A percentile compares a stretch with the other conserved stretches of the same genome.
Conservation (phyloP, 1,140 invertebrate genomes). For the Caerostris extrusa region DNA sequence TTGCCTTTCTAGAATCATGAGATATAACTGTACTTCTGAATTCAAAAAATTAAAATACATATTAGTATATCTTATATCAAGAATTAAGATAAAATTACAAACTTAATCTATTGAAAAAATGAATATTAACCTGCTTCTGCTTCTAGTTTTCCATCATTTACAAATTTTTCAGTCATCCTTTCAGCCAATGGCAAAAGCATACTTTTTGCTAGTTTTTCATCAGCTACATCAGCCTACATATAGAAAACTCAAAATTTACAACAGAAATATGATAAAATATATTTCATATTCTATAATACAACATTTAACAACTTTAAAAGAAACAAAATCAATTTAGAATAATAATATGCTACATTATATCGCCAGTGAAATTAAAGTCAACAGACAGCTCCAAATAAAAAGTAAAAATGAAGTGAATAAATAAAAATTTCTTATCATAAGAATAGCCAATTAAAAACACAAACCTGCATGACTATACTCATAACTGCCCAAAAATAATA, state of each 20-base stretch:
- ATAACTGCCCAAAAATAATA: slow-evolving; percentile 99
- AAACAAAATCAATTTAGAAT: too few relatives aligned
- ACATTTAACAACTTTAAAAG: too few relatives aligned
- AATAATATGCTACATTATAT: too few relatives aligned
- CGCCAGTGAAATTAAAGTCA: too few relatives aligned
- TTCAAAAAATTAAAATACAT: slow-evolving; percentile 33
- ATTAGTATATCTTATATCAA: too few relatives aligned
- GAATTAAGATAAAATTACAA: neutral
- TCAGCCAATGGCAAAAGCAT: slow-evolving; percentile 92
- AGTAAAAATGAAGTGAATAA: neutral
- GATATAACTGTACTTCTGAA: slow-evolving; percentile 92
- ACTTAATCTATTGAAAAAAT: neutral
- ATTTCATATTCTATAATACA: too few relatives aligned
- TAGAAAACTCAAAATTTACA: slow-evolving; percentile 67
- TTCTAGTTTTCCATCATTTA: slow-evolving; percentile 93
- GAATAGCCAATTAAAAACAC: neutral
- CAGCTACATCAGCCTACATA: slow-evolving; percentile 81
- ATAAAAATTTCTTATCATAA: neutral
- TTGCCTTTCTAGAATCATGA: slow-evolving; percentile 93
- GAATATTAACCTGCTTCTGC: slow-evolving; percentile 87
- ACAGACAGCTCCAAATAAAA: neutral
- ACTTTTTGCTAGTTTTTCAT: slow-evolving; percentile 81
- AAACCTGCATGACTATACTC: slow-evolving; percentile 95
- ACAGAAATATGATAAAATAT: too few relatives aligned
- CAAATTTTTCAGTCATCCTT: slow-evolving; percentile 90